Conservation (phyloP, 2,113 vertebrate genomes). For the Raja brachyura region DNA sequence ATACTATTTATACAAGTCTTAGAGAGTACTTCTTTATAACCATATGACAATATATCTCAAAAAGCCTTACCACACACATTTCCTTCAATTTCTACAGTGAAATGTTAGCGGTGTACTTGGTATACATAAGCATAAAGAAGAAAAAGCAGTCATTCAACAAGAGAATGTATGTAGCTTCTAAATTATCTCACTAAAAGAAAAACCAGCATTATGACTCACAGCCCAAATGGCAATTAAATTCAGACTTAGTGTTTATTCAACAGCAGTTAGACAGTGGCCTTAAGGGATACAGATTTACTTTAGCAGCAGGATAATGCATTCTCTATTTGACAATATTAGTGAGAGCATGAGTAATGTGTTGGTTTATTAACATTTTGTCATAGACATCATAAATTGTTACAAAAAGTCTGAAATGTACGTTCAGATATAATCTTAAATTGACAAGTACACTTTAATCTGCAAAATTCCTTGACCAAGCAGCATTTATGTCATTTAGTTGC, state of each 20-base stretch:
- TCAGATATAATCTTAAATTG: background rate
- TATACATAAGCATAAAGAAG: background rate
- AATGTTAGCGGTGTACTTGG: background rate
- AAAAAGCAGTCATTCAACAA: background rate
- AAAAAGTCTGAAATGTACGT: background rate
- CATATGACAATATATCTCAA: background rate
- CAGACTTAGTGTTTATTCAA: conserved; percentile 16
- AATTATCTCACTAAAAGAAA: background rate
- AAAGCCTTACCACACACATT: background rate
- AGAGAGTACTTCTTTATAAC: background rate
- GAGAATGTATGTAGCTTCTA: background rate
- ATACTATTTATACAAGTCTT: background rate
- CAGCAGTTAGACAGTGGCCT: background rate
- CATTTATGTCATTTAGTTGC: background rate
- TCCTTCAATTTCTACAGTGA: background rate
- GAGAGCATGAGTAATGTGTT: background rate
- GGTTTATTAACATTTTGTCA: background rate
- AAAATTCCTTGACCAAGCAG: background rate
- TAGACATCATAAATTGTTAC: background rate
- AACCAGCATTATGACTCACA: background rate
- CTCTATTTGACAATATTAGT: background rate
- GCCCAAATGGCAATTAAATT: background rate
- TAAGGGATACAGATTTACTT: conserved; percentile 13
- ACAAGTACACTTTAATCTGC: background rate
- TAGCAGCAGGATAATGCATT: background rate